Conservation (phyloP, 2,797 vertebrate genomes). For the Chromobotia macracanthus region DNA sequence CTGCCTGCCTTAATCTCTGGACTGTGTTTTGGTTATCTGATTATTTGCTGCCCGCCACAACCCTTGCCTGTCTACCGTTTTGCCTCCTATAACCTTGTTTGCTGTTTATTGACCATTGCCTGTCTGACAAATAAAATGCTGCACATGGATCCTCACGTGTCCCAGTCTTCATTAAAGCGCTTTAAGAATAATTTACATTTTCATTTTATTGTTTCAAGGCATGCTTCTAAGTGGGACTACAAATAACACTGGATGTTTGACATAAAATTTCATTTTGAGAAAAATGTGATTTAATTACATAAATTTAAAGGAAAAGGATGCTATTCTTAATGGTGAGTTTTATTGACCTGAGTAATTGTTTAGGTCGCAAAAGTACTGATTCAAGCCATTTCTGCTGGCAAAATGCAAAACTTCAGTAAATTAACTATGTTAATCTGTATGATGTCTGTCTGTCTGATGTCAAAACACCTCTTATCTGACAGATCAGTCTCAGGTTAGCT, state of each 20-base stretch:
- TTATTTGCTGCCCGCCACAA: too few relatives aligned
- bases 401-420: not conserved
- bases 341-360: not conserved
- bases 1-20: too few relatives aligned
- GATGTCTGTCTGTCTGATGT: not conserved
- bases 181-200: conserved; percentile 12
- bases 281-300: conserved; percentile 33
- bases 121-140: too few relatives aligned
- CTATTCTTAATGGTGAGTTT: conserved; percentile 14
- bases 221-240: not conserved
- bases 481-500: too few relatives aligned
- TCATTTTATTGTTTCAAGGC: conserved; percentile 25
- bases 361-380: not conserved
- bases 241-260: conserved; percentile 28
- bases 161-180: too few relatives aligned
- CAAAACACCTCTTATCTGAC: conserved; percentile 5
- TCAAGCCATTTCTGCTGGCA: not conserved
- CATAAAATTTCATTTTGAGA: conserved; percentile 19
- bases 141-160: too few relatives aligned
- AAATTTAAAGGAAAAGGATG: not conserved
- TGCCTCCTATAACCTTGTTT: too few relatives aligned
- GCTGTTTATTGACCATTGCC: too few relatives aligned
- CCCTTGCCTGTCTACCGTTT: too few relatives aligned
- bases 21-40: too few relatives aligned
- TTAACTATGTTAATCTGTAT: not conserved